Base-by-base conservation (phyloP, 1,140 invertebrate genomes). In the Eriosoma lanigerum region DNA sequence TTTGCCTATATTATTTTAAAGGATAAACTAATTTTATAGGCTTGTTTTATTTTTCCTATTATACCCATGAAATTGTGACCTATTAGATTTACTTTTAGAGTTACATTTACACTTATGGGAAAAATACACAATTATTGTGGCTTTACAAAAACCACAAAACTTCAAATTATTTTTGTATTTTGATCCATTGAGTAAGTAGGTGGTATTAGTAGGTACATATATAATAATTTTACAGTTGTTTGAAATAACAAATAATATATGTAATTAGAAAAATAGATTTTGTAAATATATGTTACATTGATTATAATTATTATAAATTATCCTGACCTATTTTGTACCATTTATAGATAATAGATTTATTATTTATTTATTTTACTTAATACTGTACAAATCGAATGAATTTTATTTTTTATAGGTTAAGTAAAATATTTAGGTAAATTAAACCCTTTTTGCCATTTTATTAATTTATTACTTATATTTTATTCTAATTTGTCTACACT, bases 61-160 rank as follows among this genome's bases (percentile, higher is more conserved):
- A 17, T 72, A 52, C 52, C 46, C 48, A 10, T 24, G 52, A 72
- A 17, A 50, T 52, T 72, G 24, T 29, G 68, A 29, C 68, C 17
- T 52, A 50, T 50, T 50, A 50, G 26, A 10, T 52, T 3, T 52
- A 72, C 1, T 19, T 50, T 70, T 21, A 15, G 8, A 32, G n/a
- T 64, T 38, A 68, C 46, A 8, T 68, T 68, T 26, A 17, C 48
- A 26, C 21, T 24, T 48, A 48, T 0, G 5, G 0, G 3, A 15
- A 5, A 4, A 72, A 52, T 72, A 26, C 26, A 5, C 46, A 72
- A 21, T 72, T 50, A 52, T 50, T 52, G 21, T 52, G 24, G 48
- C 24, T 72, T 72, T 12, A 52, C 12, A 70, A 38, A 66, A 72
- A 72, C 24, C 48, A 72, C 21, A 68, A 24, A 68, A 12, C 1